phyloP scores from a whole-genome alignment of 2,797 vertebrate genomes.

The Anomalospiza imberbis region DNA sequence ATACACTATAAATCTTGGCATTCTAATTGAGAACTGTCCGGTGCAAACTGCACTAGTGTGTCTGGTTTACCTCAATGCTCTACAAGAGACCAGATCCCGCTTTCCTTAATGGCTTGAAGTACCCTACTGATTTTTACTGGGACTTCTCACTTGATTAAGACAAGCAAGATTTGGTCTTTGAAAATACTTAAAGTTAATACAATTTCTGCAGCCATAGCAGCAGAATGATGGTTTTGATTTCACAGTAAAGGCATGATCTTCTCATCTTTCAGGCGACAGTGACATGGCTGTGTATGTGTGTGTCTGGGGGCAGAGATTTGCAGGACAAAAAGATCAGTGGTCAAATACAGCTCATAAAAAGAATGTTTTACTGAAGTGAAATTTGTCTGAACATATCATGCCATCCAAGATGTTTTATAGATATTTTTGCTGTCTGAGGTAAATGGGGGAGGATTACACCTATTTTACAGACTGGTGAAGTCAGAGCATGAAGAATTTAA shows the following conservation, averaged over 20 bases:
- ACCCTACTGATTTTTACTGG: conserved; percentile 18
- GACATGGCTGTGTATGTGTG: not conserved
- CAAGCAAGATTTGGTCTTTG: not conserved
- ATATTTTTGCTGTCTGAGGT: conserved; percentile 45
- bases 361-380: not conserved
- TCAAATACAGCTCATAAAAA: not conserved
- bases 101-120: conserved; percentile 3
- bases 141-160: not conserved
- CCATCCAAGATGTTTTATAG: conserved; percentile 41
- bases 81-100: not conserved
- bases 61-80: conserved; percentile 55
- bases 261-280: conserved; percentile 19
- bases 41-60: conserved; percentile 35
- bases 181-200: not conserved
- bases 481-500: conserved; percentile 37
- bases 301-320: conserved; percentile 1
- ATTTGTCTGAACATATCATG: not conserved
- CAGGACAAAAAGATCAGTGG: conserved; percentile 26
- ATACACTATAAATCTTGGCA: conserved; percentile 58
- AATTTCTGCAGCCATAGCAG: not conserved
- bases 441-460: conserved; percentile 37
- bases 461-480: conserved; percentile 46
- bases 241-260: not conserved
- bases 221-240: conserved; percentile 35
- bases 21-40: conserved; percentile 63